Evolutionary conservation across 2,797 vertebrate species (phyloP).

Genomic region (Hemitrygon akajei): DNA sequence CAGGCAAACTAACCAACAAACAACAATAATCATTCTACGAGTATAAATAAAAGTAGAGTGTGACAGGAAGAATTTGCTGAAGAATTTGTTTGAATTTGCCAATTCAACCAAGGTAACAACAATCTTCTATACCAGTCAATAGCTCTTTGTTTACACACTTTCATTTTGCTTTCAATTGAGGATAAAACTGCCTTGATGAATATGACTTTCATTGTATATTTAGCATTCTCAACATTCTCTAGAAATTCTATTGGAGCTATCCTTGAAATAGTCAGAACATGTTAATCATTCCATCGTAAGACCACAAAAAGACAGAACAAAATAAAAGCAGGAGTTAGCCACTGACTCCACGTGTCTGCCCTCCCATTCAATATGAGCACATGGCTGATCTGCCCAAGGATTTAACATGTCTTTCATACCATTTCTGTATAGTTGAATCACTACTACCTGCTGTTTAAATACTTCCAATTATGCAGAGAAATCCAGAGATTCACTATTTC

Average conservation of each 20-base stretch:
- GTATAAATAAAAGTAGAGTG: not conserved
- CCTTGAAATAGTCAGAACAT: not conserved
- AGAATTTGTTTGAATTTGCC: not conserved
- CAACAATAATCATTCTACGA: not conserved
- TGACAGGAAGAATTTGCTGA: not conserved
- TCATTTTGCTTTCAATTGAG: not conserved
- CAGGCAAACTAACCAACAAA: not conserved
- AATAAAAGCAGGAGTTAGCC: too few relatives aligned
- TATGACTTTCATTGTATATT: too few relatives aligned
- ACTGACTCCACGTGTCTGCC: too few relatives aligned
- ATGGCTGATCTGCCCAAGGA: too few relatives aligned
- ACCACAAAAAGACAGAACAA: too few relatives aligned
- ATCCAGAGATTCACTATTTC: too few relatives aligned
- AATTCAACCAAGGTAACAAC: not conserved
- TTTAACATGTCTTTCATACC: too few relatives aligned
- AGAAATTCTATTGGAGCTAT: not conserved
- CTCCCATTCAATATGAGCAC: too few relatives aligned
- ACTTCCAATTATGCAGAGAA: too few relatives aligned
- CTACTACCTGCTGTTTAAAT: too few relatives aligned
- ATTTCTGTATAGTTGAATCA: too few relatives aligned
- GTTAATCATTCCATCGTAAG: not conserved
- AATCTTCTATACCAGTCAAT: not conserved
- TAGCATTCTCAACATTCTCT: too few relatives aligned
- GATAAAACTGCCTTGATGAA: not conserved
- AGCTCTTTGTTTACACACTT: not conserved